A percentile compares a stretch with the other conserved stretches of the same genome.
Evolutionary conservation across 2,888 invertebrate genomes (phyloP).

Genomic region (Stegophylla sp.): DNA sequence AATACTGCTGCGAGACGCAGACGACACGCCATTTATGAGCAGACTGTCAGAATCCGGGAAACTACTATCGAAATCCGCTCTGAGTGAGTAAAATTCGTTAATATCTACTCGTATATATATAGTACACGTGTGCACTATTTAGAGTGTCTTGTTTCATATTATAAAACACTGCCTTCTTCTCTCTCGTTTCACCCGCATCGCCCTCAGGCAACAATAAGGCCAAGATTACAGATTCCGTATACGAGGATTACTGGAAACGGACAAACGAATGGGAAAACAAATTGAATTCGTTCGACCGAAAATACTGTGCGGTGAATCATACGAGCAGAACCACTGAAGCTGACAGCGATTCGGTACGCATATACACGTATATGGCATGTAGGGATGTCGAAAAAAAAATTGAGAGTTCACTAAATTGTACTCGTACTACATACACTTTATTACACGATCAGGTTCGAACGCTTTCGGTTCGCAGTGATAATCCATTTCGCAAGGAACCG

Average conservation of each 20-base stretch:
- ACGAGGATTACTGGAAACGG: conserved; percentile 18
- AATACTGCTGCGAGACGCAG: no score
- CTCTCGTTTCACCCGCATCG: background rate
- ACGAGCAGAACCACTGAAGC: background rate
- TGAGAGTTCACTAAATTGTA: no score
- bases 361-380: no score
- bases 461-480: background rate
- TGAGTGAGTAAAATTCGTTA: background rate
- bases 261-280: conserved; percentile 36
- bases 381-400: background rate
- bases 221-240: conserved; percentile 18
- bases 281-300: conserved; percentile 34
- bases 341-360: conserved; percentile 12
- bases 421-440: background rate
- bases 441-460: conserved; percentile 6
- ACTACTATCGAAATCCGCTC: background rate
- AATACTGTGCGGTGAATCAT: background rate
- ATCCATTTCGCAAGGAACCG: background rate
- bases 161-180: no score
- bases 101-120: no score
- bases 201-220: conserved; percentile 8
- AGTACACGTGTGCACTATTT: no score
- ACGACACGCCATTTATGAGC: background rate
- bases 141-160: no score
- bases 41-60: background rate